A percentile compares a stretch with the other conserved stretches of the same genome.
Conservation (phyloP, 1,140 invertebrate species). For the Lucilia cuprina region DNA sequence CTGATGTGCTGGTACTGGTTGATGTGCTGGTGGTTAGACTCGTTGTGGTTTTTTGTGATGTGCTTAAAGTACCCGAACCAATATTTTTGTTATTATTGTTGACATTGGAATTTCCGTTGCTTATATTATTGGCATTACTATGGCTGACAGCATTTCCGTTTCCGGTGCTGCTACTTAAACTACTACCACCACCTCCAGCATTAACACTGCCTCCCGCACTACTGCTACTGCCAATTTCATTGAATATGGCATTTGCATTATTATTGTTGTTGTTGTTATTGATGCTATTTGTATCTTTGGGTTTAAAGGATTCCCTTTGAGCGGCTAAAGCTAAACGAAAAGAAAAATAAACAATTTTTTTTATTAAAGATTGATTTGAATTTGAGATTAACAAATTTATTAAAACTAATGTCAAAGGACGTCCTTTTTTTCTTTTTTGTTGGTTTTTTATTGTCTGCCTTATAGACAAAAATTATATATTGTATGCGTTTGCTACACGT, state of each 20-base stretch:
- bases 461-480: not conserved
- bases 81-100: conserved; percentile 25
- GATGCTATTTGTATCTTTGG: conserved; percentile 54
- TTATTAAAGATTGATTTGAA: conserved; percentile 11
- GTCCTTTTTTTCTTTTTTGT: not conserved
- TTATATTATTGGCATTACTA: conserved; percentile 21
- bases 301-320: conserved; percentile 56
- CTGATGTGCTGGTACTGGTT: not conserved
- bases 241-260: conserved; percentile 53
- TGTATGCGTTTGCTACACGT: not conserved
- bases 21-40: not conserved
- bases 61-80: not conserved
- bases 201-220: conserved; percentile 38
- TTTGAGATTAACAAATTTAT: not conserved
- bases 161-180: conserved; percentile 44
- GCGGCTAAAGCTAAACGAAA: conserved; percentile 49
- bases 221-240: conserved; percentile 38
- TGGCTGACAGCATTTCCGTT: conserved; percentile 45
- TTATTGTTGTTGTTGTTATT: conserved; percentile 41
- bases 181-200: conserved; percentile 35
- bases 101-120: conserved; percentile 36
- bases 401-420: not conserved
- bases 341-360: not conserved
- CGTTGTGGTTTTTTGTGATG: not conserved
- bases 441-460: not conserved